A percentile compares a stretch with the other conserved stretches of the same genome.
Conservation (phyloP, 2,888 invertebrate species). For the Parnassius glacialis region DNA sequence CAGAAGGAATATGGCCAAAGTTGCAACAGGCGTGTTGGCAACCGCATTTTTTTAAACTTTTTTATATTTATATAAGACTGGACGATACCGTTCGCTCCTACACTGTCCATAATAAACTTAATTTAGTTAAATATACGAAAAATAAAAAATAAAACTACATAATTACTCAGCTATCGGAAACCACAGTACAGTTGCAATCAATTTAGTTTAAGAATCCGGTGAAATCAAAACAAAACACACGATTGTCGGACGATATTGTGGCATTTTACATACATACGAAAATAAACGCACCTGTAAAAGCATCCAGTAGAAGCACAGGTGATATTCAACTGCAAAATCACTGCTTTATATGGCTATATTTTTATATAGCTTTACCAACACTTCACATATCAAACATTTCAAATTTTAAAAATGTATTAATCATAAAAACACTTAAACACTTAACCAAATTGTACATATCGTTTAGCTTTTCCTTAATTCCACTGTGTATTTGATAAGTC, state of each 20-base stretch:
- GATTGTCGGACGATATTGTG: constrained; percentile 28
- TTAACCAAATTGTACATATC: background rate
- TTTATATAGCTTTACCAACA: background rate
- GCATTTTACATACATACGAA: constrained; percentile 27
- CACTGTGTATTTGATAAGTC: constrained; percentile 4
- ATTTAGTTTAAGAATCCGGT: constrained; percentile 37
- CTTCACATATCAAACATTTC: background rate
- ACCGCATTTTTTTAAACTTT: too few relatives aligned
- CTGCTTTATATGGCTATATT: background rate
- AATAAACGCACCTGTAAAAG: constrained; percentile 45
- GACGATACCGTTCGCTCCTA: too few relatives aligned
- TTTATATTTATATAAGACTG: too few relatives aligned
- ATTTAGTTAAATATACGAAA: background rate
- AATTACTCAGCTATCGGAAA: constrained; percentile 14
- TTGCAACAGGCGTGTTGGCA: too few relatives aligned
- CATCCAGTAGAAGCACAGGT: constrained; percentile 31
- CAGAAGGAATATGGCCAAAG: too few relatives aligned
- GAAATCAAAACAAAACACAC: constrained; percentile 40
- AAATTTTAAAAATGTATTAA: background rate
- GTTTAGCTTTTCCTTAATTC: background rate
- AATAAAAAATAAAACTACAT: constrained; percentile 7
- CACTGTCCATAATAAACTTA: too few relatives aligned
- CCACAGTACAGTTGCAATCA: constrained; percentile 21
- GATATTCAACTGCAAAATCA: constrained; percentile 1
- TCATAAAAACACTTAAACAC: constrained; percentile 1